phyloP scores from a whole-genome alignment of 1,140 invertebrate species.

The Lucilia cuprina region DNA sequence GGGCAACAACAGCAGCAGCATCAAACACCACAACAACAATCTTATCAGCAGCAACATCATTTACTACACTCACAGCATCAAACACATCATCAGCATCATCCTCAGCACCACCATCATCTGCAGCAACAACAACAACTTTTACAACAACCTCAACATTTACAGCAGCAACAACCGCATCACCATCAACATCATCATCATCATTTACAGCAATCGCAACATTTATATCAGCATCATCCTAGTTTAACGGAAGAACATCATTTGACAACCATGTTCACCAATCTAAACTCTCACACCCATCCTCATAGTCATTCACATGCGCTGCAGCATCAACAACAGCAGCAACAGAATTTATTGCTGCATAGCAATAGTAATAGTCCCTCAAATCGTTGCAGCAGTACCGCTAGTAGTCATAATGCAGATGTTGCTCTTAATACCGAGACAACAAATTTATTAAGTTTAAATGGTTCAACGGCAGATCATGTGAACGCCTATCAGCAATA shows the following conservation, averaged over 20 bases:
- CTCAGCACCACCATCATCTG: constrained; percentile 53
- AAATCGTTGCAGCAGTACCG: constrained; percentile 40
- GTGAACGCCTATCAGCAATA: constrained; percentile 39
- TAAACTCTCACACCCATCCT: constrained; percentile 42
- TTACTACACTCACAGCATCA: constrained; percentile 46
- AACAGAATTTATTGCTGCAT: constrained; percentile 32
- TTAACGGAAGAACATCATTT: constrained; percentile 39
- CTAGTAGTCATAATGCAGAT: constrained; percentile 43
- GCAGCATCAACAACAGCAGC: constrained; percentile 41
- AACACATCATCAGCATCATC: constrained; percentile 61
- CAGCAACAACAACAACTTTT: constrained; percentile 65
- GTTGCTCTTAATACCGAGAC: constrained; percentile 41
- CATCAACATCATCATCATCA: constrained; percentile 65
- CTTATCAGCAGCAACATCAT: constrained; percentile 63
- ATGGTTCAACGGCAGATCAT: neutral
- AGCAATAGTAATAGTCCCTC: constrained; percentile 45
- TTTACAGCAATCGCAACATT: constrained; percentile 52
- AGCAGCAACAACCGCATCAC: constrained; percentile 47
- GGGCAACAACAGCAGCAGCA: constrained; percentile 60
- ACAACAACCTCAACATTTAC: constrained; percentile 51
- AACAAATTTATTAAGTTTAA: constrained; percentile 11
- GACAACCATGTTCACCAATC: constrained; percentile 30
- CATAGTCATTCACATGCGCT: constrained; percentile 42
- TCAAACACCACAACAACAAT: constrained; percentile 38
- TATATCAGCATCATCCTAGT: constrained; percentile 60